Evolutionary conservation across 2,888 invertebrate species (phyloP).

Genomic region (Altica lythri): DNA sequence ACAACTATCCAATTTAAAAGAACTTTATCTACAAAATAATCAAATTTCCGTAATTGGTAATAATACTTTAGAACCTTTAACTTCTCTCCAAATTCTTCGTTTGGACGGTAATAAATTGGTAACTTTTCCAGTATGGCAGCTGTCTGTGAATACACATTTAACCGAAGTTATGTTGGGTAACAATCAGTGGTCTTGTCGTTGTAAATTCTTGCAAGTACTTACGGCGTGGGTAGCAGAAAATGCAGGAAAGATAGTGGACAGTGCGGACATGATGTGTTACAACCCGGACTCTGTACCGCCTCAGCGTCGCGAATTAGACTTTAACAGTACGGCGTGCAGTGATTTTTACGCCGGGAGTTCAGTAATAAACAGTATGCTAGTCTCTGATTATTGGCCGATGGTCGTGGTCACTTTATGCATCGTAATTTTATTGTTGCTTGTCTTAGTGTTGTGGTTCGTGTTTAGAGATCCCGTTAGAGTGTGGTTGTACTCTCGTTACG

Average conservation of each 20-base stretch:
- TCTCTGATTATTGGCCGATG: constrained; percentile 83
- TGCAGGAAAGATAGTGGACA: constrained; percentile 77
- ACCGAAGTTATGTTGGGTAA: constrained; percentile 78
- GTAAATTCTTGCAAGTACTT: constrained; percentile 83
- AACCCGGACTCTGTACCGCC: constrained; percentile 75
- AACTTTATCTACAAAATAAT: constrained; percentile 86
- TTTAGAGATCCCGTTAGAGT: constrained; percentile 85
- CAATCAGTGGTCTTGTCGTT: constrained; percentile 90
- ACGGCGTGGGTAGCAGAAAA: constrained; percentile 83
- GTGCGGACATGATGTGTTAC: constrained; percentile 80
- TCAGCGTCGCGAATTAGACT: constrained; percentile 78
- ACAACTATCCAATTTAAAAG: constrained; percentile 75
- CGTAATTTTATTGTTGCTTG: constrained; percentile 75
- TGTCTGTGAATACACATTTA: constrained; percentile 69
- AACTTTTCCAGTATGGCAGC: constrained; percentile 79
- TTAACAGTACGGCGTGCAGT: constrained; percentile 84
- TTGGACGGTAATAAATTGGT: constrained; percentile 84
- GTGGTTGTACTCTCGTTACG: constrained; percentile 87
- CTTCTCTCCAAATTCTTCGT: constrained; percentile 77
- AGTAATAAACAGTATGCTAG: constrained; percentile 80
- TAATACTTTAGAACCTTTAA: constrained; percentile 76
- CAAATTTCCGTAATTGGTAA: constrained; percentile 79
- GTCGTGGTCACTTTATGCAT: constrained; percentile 80
- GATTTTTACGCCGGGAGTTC: constrained; percentile 84
- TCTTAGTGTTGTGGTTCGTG: constrained; percentile 78